Evolutionary conservation across 2,888 invertebrate species (phyloP), one percentile per base, ranked within the genome.

Genomic region (Myopa tessellatipennis): DNA sequence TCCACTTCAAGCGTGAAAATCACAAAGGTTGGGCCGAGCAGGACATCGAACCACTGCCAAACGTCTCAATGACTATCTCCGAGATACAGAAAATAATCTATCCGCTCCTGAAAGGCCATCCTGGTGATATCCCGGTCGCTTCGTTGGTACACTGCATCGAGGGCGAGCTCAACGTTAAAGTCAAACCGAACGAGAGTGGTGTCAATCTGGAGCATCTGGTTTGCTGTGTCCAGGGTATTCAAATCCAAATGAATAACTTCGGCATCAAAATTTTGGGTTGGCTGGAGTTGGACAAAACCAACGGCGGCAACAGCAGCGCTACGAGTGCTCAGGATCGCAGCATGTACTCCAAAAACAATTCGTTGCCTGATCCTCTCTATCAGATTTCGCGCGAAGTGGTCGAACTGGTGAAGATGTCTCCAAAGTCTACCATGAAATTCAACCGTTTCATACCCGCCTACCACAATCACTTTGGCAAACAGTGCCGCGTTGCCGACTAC

Each of bases 381-480:
- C 91, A 96, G 84, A 94, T 98, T 83, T 95, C 96, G 80, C 92
- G 96, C 1, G 98, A 98, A 89, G 91, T 97, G 34, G 93, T 95
- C 0, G 97, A 97, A 87, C 89, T 97, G 78, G 90, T 97, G 78
- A 95, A 95, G 84, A 95, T 94, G 72, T 93, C 94, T 36, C 94
- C 96, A 0, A 93, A 94, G 81, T 95, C 96, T 85, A 94, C 95
- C 77, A 93, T 98, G 89, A 92, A 94, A 4, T 94, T 95, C 87
- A 93, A 91, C 88, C 95, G 96, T 85, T 95, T 98, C 82, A 97
- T 98, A 84, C 98, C 98, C 3, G 95, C 96, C 1, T 98, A 98
- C 90, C 98, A 98, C 88, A 97, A 97, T 89, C 98, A 98, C 89
- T 98, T 98, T 88, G 97, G 98, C 0, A 92, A 96, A 52, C 98